These are phyloP conservation scores for Ageneiosus marmoratus DNA, from an alignment of 2,113 vertebrate species.

Conservation along the genomic window DNA sequence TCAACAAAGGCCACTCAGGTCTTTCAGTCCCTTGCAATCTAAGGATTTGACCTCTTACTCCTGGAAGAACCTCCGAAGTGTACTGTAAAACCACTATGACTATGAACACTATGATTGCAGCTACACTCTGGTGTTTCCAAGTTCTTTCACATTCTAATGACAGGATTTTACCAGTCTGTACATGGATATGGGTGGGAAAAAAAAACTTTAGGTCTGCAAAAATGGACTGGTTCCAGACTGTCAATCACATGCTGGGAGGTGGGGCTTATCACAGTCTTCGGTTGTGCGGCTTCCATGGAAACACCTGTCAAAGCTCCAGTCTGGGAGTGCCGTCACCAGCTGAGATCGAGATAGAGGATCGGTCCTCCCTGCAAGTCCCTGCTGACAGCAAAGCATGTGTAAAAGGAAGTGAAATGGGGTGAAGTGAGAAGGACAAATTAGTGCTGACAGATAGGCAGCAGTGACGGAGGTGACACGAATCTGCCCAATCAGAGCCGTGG, in stretches of 20 bases:
- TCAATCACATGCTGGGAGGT: slow-evolving; percentile 32
- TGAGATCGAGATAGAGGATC: slow-evolving; percentile 34
- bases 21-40: not conserved
- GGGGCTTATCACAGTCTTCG: slow-evolving; percentile 11
- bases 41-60: not conserved
- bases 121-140: not conserved
- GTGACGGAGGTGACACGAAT: slow-evolving; percentile 7
- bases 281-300: slow-evolving; percentile 55
- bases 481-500: not conserved
- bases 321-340: slow-evolving; percentile 11
- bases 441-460: not conserved
- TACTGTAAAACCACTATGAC: not conserved
- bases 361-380: slow-evolving; percentile 8
- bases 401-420: slow-evolving; percentile 16
- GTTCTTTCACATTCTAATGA: not conserved
- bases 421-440: slow-evolving; percentile 13
- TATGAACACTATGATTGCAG: too few species aligned
- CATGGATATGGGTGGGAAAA: not conserved
- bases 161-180: not conserved
- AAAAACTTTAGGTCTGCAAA: not conserved
- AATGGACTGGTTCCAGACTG: slow-evolving; percentile 33
- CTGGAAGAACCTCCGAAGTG: not conserved
- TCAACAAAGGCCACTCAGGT: not conserved
- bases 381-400: slow-evolving; percentile 20
- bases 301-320: slow-evolving; percentile 34